phyloP scores from a whole-genome alignment of 2,113 vertebrate genomes.

The Plecotus auritus region DNA sequence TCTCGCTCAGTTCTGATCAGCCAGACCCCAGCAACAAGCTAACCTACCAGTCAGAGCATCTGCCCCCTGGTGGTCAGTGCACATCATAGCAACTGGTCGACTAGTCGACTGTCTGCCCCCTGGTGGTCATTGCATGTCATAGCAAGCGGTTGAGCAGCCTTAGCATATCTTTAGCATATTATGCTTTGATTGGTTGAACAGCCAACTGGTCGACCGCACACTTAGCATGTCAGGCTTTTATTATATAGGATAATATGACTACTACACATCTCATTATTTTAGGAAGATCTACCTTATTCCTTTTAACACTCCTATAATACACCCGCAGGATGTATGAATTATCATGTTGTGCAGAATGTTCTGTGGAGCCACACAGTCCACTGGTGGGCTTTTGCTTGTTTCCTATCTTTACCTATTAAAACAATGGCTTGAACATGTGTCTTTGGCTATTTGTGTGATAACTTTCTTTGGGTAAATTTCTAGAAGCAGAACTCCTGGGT shows the following conservation, averaged over 20 bases:
- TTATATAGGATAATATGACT: not conserved
- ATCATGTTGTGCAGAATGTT: not conserved
- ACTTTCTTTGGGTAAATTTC: not conserved
- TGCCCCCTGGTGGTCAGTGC: too few species aligned
- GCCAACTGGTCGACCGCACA: too few species aligned
- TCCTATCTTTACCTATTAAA: not conserved
- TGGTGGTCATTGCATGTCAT: too few species aligned
- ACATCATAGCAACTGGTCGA: too few species aligned
- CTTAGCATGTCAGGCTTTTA: too few species aligned
- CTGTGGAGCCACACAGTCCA: not conserved
- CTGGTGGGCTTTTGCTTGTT: not conserved
- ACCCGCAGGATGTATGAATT: not conserved
- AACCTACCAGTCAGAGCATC: too few species aligned
- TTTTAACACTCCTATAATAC: not conserved
- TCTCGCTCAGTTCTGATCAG: too few species aligned
- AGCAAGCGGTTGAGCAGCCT: too few species aligned
- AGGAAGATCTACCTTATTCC: not conserved
- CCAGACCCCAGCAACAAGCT: too few species aligned
- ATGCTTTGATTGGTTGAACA: too few species aligned
- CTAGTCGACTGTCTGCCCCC: too few species aligned
- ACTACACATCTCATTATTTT: not conserved
- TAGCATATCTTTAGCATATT: too few species aligned
- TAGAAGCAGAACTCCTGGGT: not conserved
- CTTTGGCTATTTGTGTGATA: not conserved
- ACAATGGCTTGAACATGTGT: not conserved